A percentile compares a stretch with the other conserved stretches of the same genome.
Evolutionary conservation across 2,888 invertebrate genomes (phyloP).

Genomic region (Caenorhabditis becei): DNA sequence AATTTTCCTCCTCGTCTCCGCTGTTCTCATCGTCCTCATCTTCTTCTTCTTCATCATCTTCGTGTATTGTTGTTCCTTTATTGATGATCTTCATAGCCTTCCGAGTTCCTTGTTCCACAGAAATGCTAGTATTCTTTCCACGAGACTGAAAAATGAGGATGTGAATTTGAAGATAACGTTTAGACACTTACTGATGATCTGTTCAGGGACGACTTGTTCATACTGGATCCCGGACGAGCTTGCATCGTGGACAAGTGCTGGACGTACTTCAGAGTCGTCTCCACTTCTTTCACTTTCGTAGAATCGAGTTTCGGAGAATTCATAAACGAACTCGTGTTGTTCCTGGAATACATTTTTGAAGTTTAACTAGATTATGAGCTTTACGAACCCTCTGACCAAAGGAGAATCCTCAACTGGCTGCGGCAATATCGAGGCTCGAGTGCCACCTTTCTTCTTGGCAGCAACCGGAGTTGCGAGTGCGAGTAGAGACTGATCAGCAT

Average conservation of each 20-base stretch:
- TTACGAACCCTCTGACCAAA: not conserved
- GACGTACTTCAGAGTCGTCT: conserved; percentile 35
- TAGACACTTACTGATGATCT: conserved; percentile 5
- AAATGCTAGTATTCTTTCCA: conserved; percentile 40
- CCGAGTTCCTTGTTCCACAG: conserved; percentile 42
- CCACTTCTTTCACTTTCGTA: conserved; percentile 44
- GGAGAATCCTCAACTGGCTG: conserved; percentile 54
- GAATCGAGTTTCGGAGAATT: conserved; percentile 43
- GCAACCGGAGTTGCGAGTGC: conserved; percentile 25
- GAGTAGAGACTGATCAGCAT: conserved; percentile 52
- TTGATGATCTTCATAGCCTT: conserved; percentile 50
- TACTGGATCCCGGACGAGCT: conserved; percentile 37
- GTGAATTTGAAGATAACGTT: not conserved
- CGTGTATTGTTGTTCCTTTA: conserved; percentile 21
- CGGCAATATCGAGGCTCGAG: conserved; percentile 34
- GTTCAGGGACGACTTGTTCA: conserved; percentile 18
- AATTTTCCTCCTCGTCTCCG: conserved; percentile 13
- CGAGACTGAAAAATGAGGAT: conserved; percentile 20
- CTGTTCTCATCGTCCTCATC: conserved; percentile 12
- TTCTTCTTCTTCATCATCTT: conserved; percentile 38
- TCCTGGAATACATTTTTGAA: conserved; percentile 12
- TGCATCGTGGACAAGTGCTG: conserved; percentile 44
- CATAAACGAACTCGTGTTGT: conserved; percentile 16
- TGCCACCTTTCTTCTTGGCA: conserved; percentile 46
- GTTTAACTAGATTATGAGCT: too few species aligned